These are phyloP conservation scores for Pseudomyrmex flavicornis DNA, from an alignment of 1,140 invertebrate genomes.

Conservation along the genomic window DNA sequence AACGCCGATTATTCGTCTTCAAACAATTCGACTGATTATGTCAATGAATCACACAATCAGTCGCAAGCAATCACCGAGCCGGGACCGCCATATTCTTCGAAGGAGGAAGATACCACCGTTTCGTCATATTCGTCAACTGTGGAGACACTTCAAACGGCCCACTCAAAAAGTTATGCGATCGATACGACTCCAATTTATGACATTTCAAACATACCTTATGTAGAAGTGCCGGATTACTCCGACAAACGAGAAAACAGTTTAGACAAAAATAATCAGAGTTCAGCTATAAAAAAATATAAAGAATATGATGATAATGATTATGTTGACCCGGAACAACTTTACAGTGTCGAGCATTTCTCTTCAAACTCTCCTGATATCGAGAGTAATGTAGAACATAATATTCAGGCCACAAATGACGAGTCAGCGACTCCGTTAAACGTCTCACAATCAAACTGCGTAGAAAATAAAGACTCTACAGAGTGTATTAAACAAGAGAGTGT, in stretches of 20 bases:
- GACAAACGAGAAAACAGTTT: slow-evolving; percentile 75
- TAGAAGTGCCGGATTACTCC: slow-evolving; percentile 76
- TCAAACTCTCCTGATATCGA: slow-evolving; percentile 18
- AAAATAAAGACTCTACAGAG: slow-evolving; percentile 7
- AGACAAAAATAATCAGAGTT: slow-evolving; percentile 65
- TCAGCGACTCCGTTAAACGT: background rate
- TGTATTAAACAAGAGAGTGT: slow-evolving; percentile 19
- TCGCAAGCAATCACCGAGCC: slow-evolving; percentile 12
- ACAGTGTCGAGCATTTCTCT: background rate
- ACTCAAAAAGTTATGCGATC: background rate
- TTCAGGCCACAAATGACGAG: slow-evolving; percentile 8
- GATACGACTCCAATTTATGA: slow-evolving; percentile 61
- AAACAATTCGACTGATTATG: background rate
- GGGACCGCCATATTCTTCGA: slow-evolving; percentile 3
- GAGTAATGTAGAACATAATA: background rate
- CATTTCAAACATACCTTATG: slow-evolving; percentile 75
- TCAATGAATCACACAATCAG: background rate
- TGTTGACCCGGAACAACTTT: background rate
- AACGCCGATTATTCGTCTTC: slow-evolving; percentile 3
- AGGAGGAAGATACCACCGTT: background rate
- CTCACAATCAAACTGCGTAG: slow-evolving; percentile 5
- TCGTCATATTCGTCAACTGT: background rate
- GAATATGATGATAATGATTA: slow-evolving; percentile 29
- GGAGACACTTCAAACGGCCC: slow-evolving; percentile 5
- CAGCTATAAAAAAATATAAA: background rate